A percentile compares a stretch with the other conserved stretches of the same genome.
phyloP scores from a whole-genome alignment of 2,888 invertebrate species.

The Geotrupes spiniger region DNA sequence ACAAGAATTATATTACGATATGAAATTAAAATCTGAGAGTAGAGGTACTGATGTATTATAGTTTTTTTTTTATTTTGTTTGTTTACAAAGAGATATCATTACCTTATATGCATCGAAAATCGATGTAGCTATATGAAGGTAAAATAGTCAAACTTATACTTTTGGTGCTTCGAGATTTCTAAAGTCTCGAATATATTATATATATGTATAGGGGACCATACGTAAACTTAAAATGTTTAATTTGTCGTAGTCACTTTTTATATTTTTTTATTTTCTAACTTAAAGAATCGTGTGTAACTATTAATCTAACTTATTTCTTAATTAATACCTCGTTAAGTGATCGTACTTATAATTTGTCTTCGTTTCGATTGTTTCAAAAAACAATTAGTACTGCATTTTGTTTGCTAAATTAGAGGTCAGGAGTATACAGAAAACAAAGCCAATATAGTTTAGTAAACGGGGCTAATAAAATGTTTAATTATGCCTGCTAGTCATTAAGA shows the following conservation, averaged over 20 bases:
- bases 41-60: constrained; percentile 21
- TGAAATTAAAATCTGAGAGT: constrained; percentile 22
- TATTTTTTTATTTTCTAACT: constrained; percentile 15
- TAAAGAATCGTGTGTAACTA: constrained; percentile 14
- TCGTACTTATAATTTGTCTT: constrained; percentile 14
- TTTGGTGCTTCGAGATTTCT: constrained; percentile 28
- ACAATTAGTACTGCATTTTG: constrained; percentile 16
- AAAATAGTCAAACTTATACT: constrained; percentile 27
- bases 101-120: constrained; percentile 13
- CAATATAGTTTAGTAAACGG: constrained; percentile 16
- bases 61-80: constrained; percentile 7
- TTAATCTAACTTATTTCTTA: constrained; percentile 21
- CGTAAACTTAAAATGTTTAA: constrained; percentile 28
- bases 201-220: constrained; percentile 26
- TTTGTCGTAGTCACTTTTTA: constrained; percentile 18
- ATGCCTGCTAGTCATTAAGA: constrained; percentile 26
- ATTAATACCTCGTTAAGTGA: constrained; percentile 7
- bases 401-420: constrained; percentile 17
- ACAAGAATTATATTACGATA: constrained; percentile 6
- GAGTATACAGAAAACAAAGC: constrained; percentile 13
- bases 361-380: constrained; percentile 16
- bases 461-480: constrained; percentile 22
- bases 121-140: constrained; percentile 11
- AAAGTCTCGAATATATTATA: constrained; percentile 24
- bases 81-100: constrained; percentile 2